Base-by-base conservation (phyloP, 1,140 invertebrate genomes). In the Pseudomyrmex concolor region DNA sequence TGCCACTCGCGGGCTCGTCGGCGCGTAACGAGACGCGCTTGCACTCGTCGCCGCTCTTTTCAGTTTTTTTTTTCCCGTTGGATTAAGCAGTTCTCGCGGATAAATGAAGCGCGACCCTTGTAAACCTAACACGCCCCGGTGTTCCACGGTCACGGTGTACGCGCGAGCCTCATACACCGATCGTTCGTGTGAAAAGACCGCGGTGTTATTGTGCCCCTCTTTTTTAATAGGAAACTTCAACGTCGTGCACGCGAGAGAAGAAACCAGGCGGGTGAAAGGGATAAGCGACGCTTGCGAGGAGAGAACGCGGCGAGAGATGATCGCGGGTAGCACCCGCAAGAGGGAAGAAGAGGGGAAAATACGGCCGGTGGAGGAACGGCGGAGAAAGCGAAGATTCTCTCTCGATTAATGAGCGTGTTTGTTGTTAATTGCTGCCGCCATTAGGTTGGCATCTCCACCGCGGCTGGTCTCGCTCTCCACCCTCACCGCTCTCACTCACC, bases 321-420 rank as follows among this genome's bases (percentile, higher is more conserved):
- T 10, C 25, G 71, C 10, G 48, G 62, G 0, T 17, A 55, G 63
- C 34, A n/a, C 13, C 12, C 50, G 48, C 57, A 60, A 73, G 15
- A 48, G 78, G 70, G 83, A 62, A 15, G 70, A 25, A 83, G 74
- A 72, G 76, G 66, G 34, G 67, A 83, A 76, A 74, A 82, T 57
- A 74, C 67, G 34, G 34, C 13, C 62, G 45, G 54, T 71, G 51
- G 72, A 84, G 66, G 34, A 78, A 73, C 43, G 78, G 66, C 67
- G 66, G 80, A 68, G 86, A 83, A 63, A 72, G 66, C 64, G 88
- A 90, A 86, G 86, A 91, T 89, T 87, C 90, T 91, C 88, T 89
- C 87, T 91, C 93, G 92, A 94, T 94, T 94, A 94, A 94, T 94
- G 94, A 94, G 93, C 93, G 92, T 94, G 93, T 94, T 94, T 94